Evolutionary conservation across 2,797 vertebrate genomes (phyloP).

Genomic region (Orientallactaga sibirica): DNA sequence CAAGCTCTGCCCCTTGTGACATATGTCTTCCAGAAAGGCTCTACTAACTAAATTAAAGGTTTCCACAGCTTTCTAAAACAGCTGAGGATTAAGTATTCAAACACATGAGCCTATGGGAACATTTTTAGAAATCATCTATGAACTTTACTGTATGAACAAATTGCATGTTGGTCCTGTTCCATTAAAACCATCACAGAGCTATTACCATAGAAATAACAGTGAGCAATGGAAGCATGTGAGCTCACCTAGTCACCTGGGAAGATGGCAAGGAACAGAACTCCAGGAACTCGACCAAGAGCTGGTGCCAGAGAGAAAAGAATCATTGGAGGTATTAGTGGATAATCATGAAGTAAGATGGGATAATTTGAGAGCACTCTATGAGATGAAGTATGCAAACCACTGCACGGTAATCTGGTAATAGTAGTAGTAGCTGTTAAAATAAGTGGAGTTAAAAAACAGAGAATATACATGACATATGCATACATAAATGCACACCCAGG

Average conservation of each 20-base stretch:
- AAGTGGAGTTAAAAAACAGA: neutral
- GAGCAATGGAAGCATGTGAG: neutral
- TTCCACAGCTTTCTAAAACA: too few relatives aligned
- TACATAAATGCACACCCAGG: neutral
- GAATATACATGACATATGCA: neutral
- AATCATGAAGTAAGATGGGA: neutral
- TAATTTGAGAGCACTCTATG: neutral
- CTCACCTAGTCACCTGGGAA: neutral
- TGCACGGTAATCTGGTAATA: neutral
- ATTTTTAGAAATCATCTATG: too few relatives aligned
- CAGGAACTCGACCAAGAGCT: neutral
- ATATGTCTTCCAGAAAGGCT: too few relatives aligned
- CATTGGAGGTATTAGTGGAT: neutral
- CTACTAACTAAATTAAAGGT: too few relatives aligned
- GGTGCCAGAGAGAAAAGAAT: neutral
- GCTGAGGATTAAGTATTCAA: too few relatives aligned
- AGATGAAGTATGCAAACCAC: neutral
- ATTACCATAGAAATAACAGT: neutral
- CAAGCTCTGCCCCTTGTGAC: too few relatives aligned
- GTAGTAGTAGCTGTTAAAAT: neutral
- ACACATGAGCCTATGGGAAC: too few relatives aligned
- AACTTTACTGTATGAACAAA: too few relatives aligned
- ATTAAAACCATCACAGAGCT: too few relatives aligned
- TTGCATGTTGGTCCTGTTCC: too few relatives aligned
- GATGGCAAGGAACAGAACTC: neutral